phyloP scores from a whole-genome alignment of 2,113 vertebrate genomes.

The Gnathonemus echidnorhynchus region DNA sequence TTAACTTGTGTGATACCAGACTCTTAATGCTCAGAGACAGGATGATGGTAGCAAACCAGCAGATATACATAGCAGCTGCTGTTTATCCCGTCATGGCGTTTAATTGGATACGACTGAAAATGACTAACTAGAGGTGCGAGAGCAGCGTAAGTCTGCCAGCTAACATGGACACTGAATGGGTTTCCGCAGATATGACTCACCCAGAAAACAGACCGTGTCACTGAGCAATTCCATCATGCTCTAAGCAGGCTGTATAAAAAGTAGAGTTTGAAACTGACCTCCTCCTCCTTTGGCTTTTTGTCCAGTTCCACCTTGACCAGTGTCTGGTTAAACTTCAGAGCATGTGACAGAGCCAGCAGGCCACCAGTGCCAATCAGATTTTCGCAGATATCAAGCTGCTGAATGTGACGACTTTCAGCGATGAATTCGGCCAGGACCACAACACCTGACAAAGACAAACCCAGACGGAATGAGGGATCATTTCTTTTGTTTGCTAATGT shows the following conservation, averaged over 20 bases:
- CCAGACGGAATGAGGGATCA: not conserved
- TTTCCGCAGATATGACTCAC: not conserved
- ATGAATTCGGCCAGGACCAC: slow-evolving; percentile 58
- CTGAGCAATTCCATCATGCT: not conserved
- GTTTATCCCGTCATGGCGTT: not conserved
- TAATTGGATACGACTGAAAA: not conserved
- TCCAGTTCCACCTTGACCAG: slow-evolving; percentile 53
- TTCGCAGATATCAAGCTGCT: slow-evolving; percentile 47
- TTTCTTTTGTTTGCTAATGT: not conserved
- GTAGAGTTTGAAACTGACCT: slow-evolving; percentile 38
- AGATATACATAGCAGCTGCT: not conserved
- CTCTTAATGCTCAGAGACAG: not conserved
- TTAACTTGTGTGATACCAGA: not conserved
- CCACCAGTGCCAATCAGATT: slow-evolving; percentile 49
- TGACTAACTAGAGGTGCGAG: not conserved
- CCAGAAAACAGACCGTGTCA: not conserved
- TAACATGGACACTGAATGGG: not conserved
- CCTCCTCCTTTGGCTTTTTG: slow-evolving; percentile 33
- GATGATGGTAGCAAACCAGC: not conserved
- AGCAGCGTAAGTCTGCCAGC: not conserved
- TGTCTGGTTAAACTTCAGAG: slow-evolving; percentile 45
- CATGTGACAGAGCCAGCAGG: slow-evolving; percentile 49
- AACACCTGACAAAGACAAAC: slow-evolving; percentile 29
- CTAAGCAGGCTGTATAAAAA: not conserved
- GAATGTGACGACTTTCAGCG: slow-evolving; percentile 38